Percentiles rank a stretch among this genome's conserved stretches.
Conservation (phyloP, 2,113 vertebrate species). For the Montifringilla adamsi region DNA sequence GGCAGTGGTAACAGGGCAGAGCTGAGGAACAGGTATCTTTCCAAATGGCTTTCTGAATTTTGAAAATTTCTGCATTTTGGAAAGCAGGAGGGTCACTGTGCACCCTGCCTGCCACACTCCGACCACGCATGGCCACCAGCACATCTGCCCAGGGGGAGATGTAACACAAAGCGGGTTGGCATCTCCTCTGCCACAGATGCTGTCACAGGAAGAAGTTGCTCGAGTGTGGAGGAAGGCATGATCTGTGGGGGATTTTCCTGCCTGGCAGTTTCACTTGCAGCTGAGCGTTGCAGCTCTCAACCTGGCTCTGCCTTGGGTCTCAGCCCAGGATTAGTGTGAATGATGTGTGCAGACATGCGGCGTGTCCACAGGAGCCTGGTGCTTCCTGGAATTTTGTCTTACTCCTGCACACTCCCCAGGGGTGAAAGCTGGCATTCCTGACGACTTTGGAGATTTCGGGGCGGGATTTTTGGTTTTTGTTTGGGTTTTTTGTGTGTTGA, state of each 20-base stretch:
- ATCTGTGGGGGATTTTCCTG: neutral
- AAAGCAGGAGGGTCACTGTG: neutral
- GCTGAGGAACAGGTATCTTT: accelerated
- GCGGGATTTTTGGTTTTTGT: neutral
- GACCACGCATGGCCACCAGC: accelerated
- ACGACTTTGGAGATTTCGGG: neutral
- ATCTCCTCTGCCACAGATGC: neutral
- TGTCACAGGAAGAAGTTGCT: neutral
- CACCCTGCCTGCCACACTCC: accelerated
- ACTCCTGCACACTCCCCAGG: neutral
- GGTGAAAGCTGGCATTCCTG: accelerated
- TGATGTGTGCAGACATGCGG: neutral
- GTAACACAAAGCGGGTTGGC: accelerated
- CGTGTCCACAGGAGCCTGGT: neutral
- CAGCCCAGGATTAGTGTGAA: neutral
- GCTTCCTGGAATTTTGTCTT: neutral
- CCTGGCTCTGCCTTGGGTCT: neutral
- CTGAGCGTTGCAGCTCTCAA: neutral
- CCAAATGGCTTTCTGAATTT: neutral
- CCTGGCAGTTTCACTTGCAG: neutral
- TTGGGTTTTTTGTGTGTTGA: neutral
- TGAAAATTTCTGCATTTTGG: neutral
- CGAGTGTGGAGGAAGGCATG: neutral
- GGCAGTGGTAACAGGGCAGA: neutral
- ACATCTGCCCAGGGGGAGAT: neutral